Base-by-base conservation (phyloP, 2,113 vertebrate genomes). In the Rhegmatorhina hoffmannsi region DNA sequence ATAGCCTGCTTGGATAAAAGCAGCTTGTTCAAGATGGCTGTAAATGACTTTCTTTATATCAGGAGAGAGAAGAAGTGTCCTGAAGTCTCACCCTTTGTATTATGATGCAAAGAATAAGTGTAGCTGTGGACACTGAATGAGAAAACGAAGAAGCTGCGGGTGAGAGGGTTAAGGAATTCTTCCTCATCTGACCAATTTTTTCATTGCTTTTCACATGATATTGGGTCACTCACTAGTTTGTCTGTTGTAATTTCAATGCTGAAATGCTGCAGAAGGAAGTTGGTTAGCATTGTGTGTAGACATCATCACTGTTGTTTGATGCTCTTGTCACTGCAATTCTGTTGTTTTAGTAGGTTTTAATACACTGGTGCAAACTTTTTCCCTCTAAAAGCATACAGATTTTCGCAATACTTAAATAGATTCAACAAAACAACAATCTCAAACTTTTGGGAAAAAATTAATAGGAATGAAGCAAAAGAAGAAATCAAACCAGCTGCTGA, bases 401-500 rank as follows among this genome's bases (percentile, higher is more conserved):
- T 95, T 90, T 93, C 77, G 60, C 60, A 76, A 84, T 91, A 91
- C 89, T 94, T 87, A 96, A 96, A 96, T 91, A 94, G 75, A 97
- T 95, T 96, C 94, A 84, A 96, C 90, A 93, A 93, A 90, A 92
- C 68, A 91, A 90, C 96, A 92, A 75, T 97, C 95, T 96, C 72
- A 97, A 98, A 98, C 92, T 97, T 98, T 97, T 88, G 1, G 23
- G 13, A 46, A 38, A 95, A 97, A 98, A 97, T 98, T 98, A 98
- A 98, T 99, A 98, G 98, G 98, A 98, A 98, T 98, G 96, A 96
- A 98, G 98, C 98, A 98, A 98, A 97, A 97, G 97, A 98, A 97
- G 98, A 98, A 98, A 98, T 96, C 98, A 98, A 98, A 97, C 98
- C 98, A 98, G 98, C 98, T 99, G 99, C 98, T 99, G 98, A 99